Evolutionary conservation across 1,140 invertebrate genomes (phyloP), one percentile per base, ranked within the genome.

Genomic region (Drosophila busckii): DNA sequence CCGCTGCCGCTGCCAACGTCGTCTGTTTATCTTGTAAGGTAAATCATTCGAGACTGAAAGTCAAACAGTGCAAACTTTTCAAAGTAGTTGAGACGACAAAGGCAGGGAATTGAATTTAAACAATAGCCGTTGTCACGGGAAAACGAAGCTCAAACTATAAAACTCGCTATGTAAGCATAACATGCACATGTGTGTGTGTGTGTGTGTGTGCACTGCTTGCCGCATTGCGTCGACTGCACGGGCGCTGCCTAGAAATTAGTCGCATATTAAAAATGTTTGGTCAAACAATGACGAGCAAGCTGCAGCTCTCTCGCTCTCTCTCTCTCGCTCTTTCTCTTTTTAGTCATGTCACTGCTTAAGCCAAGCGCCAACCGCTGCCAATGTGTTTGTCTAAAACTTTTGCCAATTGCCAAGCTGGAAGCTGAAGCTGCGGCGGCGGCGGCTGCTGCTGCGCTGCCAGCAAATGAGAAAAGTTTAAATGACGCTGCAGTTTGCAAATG

Each of bases 401-500:
- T 46, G 8, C 7, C n/a, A n/a, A n/a, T n/a, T n/a, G n/a, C n/a
- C n/a, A n/a, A n/a, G n/a, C n/a, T n/a, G n/a, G n/a, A n/a, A n/a
- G n/a, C 25, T 45, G 37, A 17, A 45, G 41, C 48, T 52, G 45
- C 32, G 44, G 34, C 37, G 25, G 53, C 48, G 40, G 44, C 48
- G 41, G 31, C 50, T 63, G 60, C 46, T 20, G 25, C 48, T 41
- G 58, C 64, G 61, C 71, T 66, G 75, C 75, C 73, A 58, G 60
- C 75, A 80, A 80, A 80, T 80, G 75, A 80, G 75, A 80, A 80
- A 82, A 80, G 75, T 80, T 80, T 80, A 80, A 80, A 80, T 80
- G 75, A 80, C 69, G 73, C 73, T 80, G 73, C 73, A 80, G 75
- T 80, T 80, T 80, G 73, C 73, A 80, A 80, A 80, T 80, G 73